A percentile compares a stretch with the other conserved stretches of the same genome.
phyloP scores from a whole-genome alignment of 35 echinoderm and acorn worm species.

The Apostichopus japonicus region DNA sequence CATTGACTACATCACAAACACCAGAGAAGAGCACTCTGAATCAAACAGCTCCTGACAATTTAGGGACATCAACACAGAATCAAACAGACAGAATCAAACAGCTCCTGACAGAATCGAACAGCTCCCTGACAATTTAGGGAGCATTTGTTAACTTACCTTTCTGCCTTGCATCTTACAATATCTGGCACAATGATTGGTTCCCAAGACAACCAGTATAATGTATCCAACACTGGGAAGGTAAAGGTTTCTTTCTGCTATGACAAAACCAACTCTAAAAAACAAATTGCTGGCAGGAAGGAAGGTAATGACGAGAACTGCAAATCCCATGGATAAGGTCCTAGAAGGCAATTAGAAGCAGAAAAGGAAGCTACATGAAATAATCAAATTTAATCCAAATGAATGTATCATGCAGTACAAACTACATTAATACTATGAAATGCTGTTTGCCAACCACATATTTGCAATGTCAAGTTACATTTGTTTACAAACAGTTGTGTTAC shows the following conservation, averaged over 20 bases:
- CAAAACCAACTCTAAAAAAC: slow-evolving; percentile 92
- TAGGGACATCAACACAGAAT: no score
- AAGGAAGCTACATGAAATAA: background rate
- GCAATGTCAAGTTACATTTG: no score
- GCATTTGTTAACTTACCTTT: background rate
- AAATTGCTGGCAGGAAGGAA: slow-evolving; percentile 95
- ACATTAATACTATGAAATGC: no score
- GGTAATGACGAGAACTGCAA: slow-evolving; percentile 70
- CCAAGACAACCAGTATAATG: slow-evolving; percentile 72
- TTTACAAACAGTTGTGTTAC: no score
- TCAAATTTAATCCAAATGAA: background rate
- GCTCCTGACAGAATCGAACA: no score
- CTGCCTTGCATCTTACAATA: slow-evolving; percentile 13
- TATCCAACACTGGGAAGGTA: slow-evolving; percentile 91
- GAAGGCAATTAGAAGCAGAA: background rate
- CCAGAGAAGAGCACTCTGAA: no score
- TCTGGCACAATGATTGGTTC: background rate
- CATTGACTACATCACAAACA: no score
- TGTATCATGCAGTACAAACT: no score
- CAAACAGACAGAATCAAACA: no score
- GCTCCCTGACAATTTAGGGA: no score
- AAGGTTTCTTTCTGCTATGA: slow-evolving; percentile 81
- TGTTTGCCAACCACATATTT: no score
- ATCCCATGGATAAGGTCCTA: slow-evolving; percentile 74
- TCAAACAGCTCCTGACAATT: no score